Evolutionary conservation across 1,140 invertebrate species (phyloP), one percentile per base, ranked within the genome.

Genomic region (Trichoplusia ni): DNA sequence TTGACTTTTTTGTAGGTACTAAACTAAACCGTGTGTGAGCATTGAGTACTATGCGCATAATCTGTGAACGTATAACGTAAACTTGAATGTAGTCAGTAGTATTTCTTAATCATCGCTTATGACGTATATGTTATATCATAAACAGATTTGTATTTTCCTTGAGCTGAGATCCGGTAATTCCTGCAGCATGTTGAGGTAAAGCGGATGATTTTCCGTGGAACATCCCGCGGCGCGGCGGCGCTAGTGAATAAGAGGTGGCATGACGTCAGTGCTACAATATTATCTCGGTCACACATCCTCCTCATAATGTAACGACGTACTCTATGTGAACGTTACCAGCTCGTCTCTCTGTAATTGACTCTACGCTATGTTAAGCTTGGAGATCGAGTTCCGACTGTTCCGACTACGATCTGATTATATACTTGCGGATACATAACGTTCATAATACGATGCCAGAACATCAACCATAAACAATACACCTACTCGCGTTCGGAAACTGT

Each of bases 121-220:
- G 54, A 58, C 40, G 38, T 56, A 21, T 46, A 8, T 46, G 25
- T 64, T 64, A 56, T 64, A 56, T 64, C 51, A 64, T 38, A 56
- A 29, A 31, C 4, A 25, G 11, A 25, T 58, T 37, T 13, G 14
- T 8, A 44, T 56, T 64, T 64, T 46, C 49, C 40, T 64, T 46
- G 40, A 35, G 19, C 11, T 23, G 27, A 56, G 38, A 46, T 64
- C 51, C 27, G 51, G 62, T 56, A 54, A 64, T 56, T 64, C 40
- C 62, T 64, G 8, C n/a, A 8, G 16, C 35, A 25, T 23, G 19
- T 51, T 58, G 21, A 59, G 40, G 63, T 51, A 64, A 54, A 47
- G 33, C 53, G 21, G 18, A 49, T 49, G 40, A 21, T 46, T 64
- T 51, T 47, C 33, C n/a, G 23, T 8, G 16, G 33, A 58, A 59